A percentile compares a stretch with the other conserved stretches of the same genome.
phyloP scores from a whole-genome alignment of 2,888 invertebrate genomes.

The Eupithecia tripunctaria region DNA sequence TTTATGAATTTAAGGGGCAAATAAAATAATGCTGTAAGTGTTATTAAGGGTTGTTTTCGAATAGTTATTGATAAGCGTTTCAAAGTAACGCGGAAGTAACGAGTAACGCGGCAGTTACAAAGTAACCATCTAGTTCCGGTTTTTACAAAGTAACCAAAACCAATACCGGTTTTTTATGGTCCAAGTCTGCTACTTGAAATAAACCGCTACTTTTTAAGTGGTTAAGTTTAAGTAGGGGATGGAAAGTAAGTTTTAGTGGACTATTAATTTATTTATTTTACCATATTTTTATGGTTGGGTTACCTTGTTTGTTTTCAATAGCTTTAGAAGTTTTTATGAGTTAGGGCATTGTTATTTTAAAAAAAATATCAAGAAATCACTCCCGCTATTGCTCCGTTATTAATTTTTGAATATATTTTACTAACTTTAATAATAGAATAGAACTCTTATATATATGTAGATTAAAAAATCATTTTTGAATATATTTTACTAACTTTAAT shows the following conservation, averaged over 20 bases:
- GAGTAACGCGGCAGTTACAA: conserved; percentile 28
- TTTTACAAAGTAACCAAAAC: conserved; percentile 26
- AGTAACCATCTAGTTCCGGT: conserved; percentile 17
- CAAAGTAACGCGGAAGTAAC: conserved; percentile 18
- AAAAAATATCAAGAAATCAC: neutral
- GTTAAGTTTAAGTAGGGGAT: conserved; percentile 1
- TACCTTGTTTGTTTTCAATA: neutral
- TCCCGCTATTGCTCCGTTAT: no score
- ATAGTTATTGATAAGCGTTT: neutral
- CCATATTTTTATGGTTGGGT: neutral
- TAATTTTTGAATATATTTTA: no score
- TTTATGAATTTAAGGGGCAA: neutral
- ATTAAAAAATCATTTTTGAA: no score
- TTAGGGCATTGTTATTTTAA: neutral
- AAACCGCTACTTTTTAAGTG: conserved; percentile 20
- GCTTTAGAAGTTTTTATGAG: neutral
- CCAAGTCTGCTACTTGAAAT: conserved; percentile 22
- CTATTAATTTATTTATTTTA: neutral
- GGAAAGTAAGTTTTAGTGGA: conserved; percentile 2
- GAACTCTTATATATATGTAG: no score
- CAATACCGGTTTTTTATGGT: conserved; percentile 28
- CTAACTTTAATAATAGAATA: no score
- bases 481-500: no score
- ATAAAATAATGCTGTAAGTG: neutral
- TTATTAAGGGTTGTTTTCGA: neutral